Conservation (phyloP, 1,140 invertebrate genomes). For the Neuroterus valhalla region DNA sequence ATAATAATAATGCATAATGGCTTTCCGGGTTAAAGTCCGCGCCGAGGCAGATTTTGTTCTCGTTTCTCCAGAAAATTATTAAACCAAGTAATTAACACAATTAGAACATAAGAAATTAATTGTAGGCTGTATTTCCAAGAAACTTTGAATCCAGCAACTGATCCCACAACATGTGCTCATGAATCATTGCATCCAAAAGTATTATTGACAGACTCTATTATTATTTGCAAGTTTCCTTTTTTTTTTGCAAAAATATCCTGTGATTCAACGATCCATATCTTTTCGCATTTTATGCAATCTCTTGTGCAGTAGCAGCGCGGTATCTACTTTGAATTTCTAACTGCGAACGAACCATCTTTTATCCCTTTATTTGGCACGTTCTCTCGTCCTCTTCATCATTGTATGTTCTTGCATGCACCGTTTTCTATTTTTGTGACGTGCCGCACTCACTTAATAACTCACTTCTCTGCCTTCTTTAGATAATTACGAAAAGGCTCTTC, state of each 20-base stretch:
- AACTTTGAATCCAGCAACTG: too few species aligned
- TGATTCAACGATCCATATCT: slow-evolving; percentile 3
- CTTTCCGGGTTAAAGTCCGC: too few species aligned
- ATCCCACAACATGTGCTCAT: too few species aligned
- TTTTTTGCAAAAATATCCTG: not conserved
- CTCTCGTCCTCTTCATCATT: slow-evolving; percentile 7
- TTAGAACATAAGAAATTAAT: too few species aligned
- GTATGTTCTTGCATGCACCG: slow-evolving; percentile 10
- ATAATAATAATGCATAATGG: too few species aligned
- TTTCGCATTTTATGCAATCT: not conserved
- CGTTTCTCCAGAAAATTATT: too few species aligned
- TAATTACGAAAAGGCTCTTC: slow-evolving; percentile 18
- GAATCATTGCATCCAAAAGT: too few species aligned
- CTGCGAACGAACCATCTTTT: not conserved
- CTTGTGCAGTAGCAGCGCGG: not conserved
- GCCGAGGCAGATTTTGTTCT: too few species aligned
- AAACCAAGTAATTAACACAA: too few species aligned
- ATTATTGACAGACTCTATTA: not conserved
- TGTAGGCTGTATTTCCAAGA: too few species aligned
- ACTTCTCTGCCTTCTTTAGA: slow-evolving; percentile 8
- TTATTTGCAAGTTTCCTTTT: not conserved
- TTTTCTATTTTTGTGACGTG: slow-evolving; percentile 13
- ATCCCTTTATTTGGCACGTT: not conserved
- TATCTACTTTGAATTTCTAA: slow-evolving; percentile 22
- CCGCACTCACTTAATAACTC: slow-evolving; percentile 4